Evolutionary conservation across 2,113 vertebrate species (phyloP), one percentile per base, ranked within the genome.

Genomic region (Phyllostomus discolor): DNA sequence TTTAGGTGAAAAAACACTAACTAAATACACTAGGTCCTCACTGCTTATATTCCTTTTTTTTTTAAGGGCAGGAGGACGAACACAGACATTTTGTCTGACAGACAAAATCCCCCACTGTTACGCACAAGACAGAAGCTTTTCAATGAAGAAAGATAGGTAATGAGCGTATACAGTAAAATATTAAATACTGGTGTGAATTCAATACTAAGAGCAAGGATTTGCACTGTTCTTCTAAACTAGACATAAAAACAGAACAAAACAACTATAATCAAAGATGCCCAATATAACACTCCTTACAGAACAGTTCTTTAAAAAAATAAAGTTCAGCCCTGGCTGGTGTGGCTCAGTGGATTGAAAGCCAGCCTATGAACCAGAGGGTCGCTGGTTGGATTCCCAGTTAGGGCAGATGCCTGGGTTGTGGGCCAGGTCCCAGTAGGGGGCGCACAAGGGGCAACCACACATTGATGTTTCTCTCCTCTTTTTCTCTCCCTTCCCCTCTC

Each of bases 171-270:
- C 35, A 26, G 78, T n/a, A 90, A 38, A 86, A 82, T 90, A 83
- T 59, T 92, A 93, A 91, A 79, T 75, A 93, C 24, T 88, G 76
- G 92, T 52, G 38, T 67, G 75, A 88, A 85, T 89, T 90, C 33
- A 87, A 79, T 59, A 35, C 11, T 73, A 43, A 20, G 19, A 87
- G 22, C 52, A 95, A 92, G 41, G 33, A 95, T 43, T 89, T 75
- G 66, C 66, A 89, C 4, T 95, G 54, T 33, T 93, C 54, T 75
- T 90, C 83, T 82, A 88, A 93, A 88, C 3, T 43, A 4, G 38
- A 73, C 28, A 91, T 93, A 4, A 57, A 90, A 90, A 70, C 70
- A 95, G 31, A 10, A 76, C 2, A 75, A 75, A 76, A 14, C 59
- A 14, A 24, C 59, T 46, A 14, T 81, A 78, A 62, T 62, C 48